These are phyloP conservation scores for Tapirus indicus DNA, from an alignment of 2,797 vertebrate species.

Conservation along the genomic window DNA sequence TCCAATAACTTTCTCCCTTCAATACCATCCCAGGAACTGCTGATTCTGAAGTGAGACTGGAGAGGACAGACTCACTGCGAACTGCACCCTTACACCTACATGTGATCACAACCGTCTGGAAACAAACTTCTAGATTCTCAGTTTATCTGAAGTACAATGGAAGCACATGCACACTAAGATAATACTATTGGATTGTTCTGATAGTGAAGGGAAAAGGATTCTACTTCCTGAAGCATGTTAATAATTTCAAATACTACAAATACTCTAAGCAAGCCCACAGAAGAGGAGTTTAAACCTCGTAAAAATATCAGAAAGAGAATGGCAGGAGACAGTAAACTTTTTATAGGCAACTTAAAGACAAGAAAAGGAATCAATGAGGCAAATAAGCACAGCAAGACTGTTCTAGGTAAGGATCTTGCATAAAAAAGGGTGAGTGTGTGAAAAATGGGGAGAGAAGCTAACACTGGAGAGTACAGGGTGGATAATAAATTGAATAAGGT, in stretches of 20 bases:
- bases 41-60: not conserved
- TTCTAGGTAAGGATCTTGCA: not conserved
- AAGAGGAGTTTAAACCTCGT: not conserved
- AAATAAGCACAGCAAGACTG: not conserved
- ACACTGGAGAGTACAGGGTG: not conserved
- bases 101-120: not conserved
- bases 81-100: not conserved
- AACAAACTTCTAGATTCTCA: slow-evolving; percentile 14
- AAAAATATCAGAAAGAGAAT: not conserved
- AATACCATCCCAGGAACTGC: not conserved
- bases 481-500: not conserved
- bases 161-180: not conserved
- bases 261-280: not conserved
- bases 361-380: not conserved
- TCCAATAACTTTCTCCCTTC: not conserved
- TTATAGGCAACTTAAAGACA: not conserved
- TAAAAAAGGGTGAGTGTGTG: not conserved
- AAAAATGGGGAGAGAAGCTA: not conserved
- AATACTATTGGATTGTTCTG: not conserved
- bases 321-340: not conserved
- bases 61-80: not conserved
- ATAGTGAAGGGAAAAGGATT: not conserved
- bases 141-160: not conserved
- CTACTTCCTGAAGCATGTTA: not conserved
- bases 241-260: not conserved